Base-by-base conservation (phyloP, 92 coral and sea anemone species). In the Montipora capitata region DNA sequence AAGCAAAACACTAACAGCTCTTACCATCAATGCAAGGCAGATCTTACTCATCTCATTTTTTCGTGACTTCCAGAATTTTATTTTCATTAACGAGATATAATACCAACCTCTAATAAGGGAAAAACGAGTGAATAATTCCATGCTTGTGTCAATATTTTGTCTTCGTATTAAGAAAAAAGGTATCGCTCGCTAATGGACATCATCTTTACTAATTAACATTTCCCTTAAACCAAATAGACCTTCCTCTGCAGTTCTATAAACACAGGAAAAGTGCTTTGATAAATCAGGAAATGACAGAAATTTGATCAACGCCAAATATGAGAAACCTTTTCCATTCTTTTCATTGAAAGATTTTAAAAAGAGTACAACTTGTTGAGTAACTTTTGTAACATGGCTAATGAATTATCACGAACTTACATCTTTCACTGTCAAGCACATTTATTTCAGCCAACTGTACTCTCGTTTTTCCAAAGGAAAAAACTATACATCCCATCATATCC, bases 71-170 rank as follows among this genome's bases (percentile, higher is more conserved):
- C 6, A 48, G 35, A 66, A n/a, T 49, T 52, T 51, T 67, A 68
- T 68, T 80, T 80, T 80, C 76, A 80, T 51, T 13, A 38, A 62
- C 45, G 27, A 42, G 44, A 64, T 68, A 41, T 63, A 41, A 42
- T 40, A 27, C 57, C 14, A 39, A 16, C 79, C 79, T 16, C 78
- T 82, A 70, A 59, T 77, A 18, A 58, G 72, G 58, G 20, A 41
- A 57, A 41, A 18, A 82, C 48, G 38, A 70, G 69, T 38, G 41
- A 77, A 82, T 56, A 59, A 59, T 69, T 17, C 49, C 18, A 5
- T 16, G 15, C 67, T 82, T 56, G 58, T 82, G 87, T 82, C 69
- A 82, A 82, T 82, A 72, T 82, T 82, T 82, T 71, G 76, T 82
- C 79, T 82, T 43, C 45, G 38, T 57, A 72, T 48, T 82, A 56